These are phyloP conservation scores for Rhizomys pruinosus DNA, from an alignment of 2,113 vertebrate genomes.

Conservation along the genomic window DNA sequence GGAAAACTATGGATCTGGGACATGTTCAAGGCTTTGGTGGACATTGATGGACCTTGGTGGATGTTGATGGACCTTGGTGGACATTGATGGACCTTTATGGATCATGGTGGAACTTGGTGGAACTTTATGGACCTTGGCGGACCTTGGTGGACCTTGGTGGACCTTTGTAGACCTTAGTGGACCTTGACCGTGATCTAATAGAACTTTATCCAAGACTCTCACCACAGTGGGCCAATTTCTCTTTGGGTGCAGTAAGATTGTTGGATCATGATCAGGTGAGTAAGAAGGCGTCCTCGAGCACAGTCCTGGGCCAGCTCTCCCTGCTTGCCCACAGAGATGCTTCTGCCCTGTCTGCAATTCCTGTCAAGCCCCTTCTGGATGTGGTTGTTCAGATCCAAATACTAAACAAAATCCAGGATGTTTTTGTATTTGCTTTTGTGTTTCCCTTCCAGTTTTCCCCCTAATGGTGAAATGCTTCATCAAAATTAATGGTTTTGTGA, in stretches of 20 bases:
- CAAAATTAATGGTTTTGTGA: slow-evolving; percentile 15
- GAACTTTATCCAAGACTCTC: not conserved
- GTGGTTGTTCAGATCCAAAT: not conserved
- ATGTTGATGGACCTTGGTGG: too few relatives aligned
- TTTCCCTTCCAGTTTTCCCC: not conserved
- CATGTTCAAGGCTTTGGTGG: not conserved
- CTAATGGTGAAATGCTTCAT: not conserved
- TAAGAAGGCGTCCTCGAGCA: not conserved
- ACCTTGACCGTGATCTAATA: not conserved
- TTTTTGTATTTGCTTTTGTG: slow-evolving; percentile 31
- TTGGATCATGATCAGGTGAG: not conserved
- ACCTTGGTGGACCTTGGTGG: too few relatives aligned
- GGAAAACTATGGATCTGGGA: not conserved
- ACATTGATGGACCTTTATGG: too few relatives aligned
- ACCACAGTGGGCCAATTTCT: not conserved
- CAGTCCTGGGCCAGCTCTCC: not conserved
- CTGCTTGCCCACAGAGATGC: not conserved
- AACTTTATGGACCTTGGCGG: too few relatives aligned
- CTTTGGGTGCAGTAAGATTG: not conserved
- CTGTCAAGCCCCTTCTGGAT: not conserved
- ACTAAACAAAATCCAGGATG: not conserved
- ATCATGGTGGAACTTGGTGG: too few relatives aligned
- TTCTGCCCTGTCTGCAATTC: not conserved
- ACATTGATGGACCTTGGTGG: too few relatives aligned
- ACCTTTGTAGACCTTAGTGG: too few relatives aligned